Conservation (phyloP, 2,888 invertebrate genomes). For the Sinelater perroti region DNA sequence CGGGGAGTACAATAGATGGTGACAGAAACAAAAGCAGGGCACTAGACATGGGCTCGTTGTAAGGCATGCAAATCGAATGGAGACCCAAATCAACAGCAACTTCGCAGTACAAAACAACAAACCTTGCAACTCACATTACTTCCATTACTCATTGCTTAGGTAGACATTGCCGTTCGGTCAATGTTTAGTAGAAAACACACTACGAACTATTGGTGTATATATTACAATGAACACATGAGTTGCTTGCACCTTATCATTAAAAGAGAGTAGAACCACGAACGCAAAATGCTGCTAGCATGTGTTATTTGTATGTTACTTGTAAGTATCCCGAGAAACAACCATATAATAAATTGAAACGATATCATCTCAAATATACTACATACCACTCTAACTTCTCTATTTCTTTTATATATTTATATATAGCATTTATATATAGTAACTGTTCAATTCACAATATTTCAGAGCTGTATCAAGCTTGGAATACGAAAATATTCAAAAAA, state of each 20-base stretch:
- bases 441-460: conserved; percentile 1
- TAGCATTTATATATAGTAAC: conserved; percentile 4
- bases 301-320: too few species aligned
- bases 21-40: not conserved
- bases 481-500: conserved; percentile 3
- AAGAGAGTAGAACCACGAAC: conserved; percentile 12
- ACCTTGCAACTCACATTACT: conserved; percentile 20
- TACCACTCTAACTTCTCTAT: too few species aligned
- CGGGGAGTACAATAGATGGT: not conserved
- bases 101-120: conserved; percentile 15
- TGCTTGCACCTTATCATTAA: conserved; percentile 39
- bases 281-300: too few species aligned
- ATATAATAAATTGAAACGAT: too few species aligned
- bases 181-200: conserved; percentile 29
- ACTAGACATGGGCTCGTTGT: not conserved
- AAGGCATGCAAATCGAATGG: not conserved
- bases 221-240: conserved; percentile 42
- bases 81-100: conserved; percentile 1
- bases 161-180: conserved; percentile 2
- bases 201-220: conserved; percentile 39
- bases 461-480: conserved; percentile 6
- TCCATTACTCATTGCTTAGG: conserved; percentile 2
- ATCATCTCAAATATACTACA: too few species aligned
- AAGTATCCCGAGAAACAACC: too few species aligned
- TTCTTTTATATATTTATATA: too few species aligned